phyloP scores from a whole-genome alignment of 2,888 invertebrate genomes.

The Brachyopa scutellaris region DNA sequence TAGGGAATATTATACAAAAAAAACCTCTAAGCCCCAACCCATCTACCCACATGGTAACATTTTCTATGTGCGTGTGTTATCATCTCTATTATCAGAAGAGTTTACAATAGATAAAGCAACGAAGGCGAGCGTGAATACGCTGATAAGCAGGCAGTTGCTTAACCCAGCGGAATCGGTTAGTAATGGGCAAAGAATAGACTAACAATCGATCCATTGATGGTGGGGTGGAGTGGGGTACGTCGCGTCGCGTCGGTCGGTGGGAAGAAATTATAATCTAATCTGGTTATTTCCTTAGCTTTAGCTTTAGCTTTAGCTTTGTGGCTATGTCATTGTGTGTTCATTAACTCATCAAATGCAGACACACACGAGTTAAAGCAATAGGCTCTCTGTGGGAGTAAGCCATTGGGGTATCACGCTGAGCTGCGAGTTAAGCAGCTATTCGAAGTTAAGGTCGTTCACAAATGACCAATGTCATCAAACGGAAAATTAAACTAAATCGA shows the following conservation, averaged over 20 bases:
- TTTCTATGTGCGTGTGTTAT: conserved; percentile 16
- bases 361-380: background rate
- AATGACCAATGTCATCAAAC: too few relatives aligned
- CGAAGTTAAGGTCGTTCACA: conserved; percentile 44
- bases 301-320: too few relatives aligned
- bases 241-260: background rate
- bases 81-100: conserved; percentile 52
- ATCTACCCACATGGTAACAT: background rate
- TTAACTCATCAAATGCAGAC: conserved; percentile 25
- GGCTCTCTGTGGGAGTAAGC: conserved; percentile 12
- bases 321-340: background rate
- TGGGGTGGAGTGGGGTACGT: background rate
- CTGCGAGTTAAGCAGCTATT: conserved; percentile 24
- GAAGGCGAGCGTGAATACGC: conserved; percentile 42
- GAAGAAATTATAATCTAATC: conserved; percentile 52
- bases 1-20: conserved; percentile 1
- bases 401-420: conserved; percentile 15
- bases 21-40: conserved; percentile 1
- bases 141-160: conserved; percentile 49
- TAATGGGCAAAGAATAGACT: conserved; percentile 27
- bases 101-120: conserved; percentile 54
- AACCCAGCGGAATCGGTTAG: conserved; percentile 28
- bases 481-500: conserved; percentile 14
- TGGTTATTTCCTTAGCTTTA: conserved; percentile 5
- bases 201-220: conserved; percentile 22